phyloP scores from a whole-genome alignment of 2,888 invertebrate genomes.

The Barypeithes pellucidus region DNA sequence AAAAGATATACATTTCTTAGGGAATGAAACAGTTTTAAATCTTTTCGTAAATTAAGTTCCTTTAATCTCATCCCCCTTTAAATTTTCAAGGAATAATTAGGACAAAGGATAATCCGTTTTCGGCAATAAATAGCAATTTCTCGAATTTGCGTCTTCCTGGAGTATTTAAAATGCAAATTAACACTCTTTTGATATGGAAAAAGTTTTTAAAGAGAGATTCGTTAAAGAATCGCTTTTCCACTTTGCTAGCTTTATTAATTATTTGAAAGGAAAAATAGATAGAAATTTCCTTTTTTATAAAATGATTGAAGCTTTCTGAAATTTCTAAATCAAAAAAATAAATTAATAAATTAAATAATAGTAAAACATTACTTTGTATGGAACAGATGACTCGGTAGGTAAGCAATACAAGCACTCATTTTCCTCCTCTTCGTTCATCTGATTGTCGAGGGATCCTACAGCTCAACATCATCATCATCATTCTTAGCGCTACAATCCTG shows the following conservation, averaged over 20 bases:
- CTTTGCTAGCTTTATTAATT: slow-evolving; percentile 53
- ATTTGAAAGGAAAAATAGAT: slow-evolving; percentile 39
- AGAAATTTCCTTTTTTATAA: slow-evolving; percentile 14
- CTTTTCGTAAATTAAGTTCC: slow-evolving; percentile 42
- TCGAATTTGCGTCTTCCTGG: slow-evolving; percentile 54
- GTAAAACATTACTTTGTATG: too few relatives aligned
- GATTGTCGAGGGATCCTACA: too few relatives aligned
- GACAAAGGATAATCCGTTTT: slow-evolving; percentile 56
- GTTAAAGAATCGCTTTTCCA: slow-evolving; percentile 45
- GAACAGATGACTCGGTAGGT: too few relatives aligned
- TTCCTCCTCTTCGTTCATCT: too few relatives aligned
- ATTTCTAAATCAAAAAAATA: too few relatives aligned
- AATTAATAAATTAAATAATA: too few relatives aligned
- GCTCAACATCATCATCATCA: too few relatives aligned
- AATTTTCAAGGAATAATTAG: slow-evolving; percentile 55
- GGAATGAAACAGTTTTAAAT: slow-evolving; percentile 39
- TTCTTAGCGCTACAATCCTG: too few relatives aligned
- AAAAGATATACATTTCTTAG: slow-evolving; percentile 22
- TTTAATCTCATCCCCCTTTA: slow-evolving; percentile 49
- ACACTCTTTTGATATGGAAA: slow-evolving; percentile 55
- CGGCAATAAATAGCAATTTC: slow-evolving; percentile 58
- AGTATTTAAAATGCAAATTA: slow-evolving; percentile 56
- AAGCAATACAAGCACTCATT: too few relatives aligned
- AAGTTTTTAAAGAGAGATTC: slow-evolving; percentile 39
- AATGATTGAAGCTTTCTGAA: too few relatives aligned